Conservation (phyloP, 1,140 invertebrate species). For the Uloborus diversus region DNA sequence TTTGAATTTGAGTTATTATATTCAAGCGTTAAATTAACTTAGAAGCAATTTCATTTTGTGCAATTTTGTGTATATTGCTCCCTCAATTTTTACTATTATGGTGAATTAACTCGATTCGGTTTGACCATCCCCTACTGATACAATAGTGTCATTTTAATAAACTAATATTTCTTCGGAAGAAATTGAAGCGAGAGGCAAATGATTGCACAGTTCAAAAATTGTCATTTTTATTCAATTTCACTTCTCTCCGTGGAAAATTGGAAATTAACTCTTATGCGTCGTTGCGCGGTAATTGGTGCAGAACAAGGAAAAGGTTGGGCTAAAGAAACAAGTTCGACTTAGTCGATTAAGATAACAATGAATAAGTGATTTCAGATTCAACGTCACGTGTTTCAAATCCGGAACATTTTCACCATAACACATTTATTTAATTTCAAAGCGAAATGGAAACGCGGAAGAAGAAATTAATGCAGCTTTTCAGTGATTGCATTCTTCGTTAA, state of each 20-base stretch:
- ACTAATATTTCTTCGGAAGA: no score
- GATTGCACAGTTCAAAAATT: not conserved
- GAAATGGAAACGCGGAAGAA: conserved; percentile 22
- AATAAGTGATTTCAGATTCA: conserved; percentile 47
- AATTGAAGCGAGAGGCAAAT: no score
- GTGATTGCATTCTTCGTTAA: no score
- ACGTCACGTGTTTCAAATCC: conserved; percentile 42
- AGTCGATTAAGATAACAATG: conserved; percentile 51
- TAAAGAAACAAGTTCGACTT: conserved; percentile 12
- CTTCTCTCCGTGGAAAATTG: conserved; percentile 27
- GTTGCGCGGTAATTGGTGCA: conserved; percentile 42
- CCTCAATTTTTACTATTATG: no score
- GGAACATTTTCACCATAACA: conserved; percentile 19
- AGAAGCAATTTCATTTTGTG: no score
- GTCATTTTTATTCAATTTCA: conserved; percentile 41
- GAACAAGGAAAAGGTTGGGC: conserved; percentile 52
- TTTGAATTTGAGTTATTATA: no score
- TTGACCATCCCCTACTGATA: no score
- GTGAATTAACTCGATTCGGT: no score
- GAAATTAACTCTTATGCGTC: conserved; percentile 14
- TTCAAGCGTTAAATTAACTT: no score
- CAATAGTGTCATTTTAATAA: no score
- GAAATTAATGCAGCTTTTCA: no score
- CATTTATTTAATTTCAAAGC: conserved; percentile 19
- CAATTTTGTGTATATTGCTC: no score